Evolutionary conservation across 2,888 invertebrate genomes (phyloP), one percentile per base, ranked within the genome.

Genomic region (Dryobotodes eremita): DNA sequence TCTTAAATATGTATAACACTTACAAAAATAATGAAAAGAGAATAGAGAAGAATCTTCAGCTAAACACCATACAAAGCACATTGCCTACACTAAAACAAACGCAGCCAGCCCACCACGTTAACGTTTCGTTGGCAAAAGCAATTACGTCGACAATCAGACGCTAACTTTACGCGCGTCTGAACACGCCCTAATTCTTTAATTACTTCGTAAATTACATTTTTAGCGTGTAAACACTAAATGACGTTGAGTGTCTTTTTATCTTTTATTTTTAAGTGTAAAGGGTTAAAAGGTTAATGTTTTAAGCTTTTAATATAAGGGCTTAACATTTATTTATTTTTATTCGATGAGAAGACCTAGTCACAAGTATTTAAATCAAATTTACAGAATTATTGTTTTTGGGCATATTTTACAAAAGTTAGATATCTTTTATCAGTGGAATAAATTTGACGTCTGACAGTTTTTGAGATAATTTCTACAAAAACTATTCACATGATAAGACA

Each of bases 141-240:
- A 86, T 89, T 86, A 85, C 80, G 66, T 75, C 70, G 57, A 77
- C 82, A 88, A 85, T 84, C 84, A 82, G 81, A 80, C 75, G 84
- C 82, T 79, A 85, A 83, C 80, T 84, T 82, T 46, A 87, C 84
- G 85, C 84, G 75, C 74, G 76, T 88, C 70, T 89, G 85, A 80
- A 83, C 87, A 75, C 77, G 76, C 64, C 79, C 84, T 88, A 82
- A 88, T 82, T 80, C 82, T 84, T 86, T 83, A 85, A 89, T 85
- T 80, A 88, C 79, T 78, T 75, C n/a, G 75, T 48, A 84, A 89
- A 86, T 82, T 82, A 80, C 77, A 78, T 82, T 87, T 83, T 87
- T 79, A 83, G 59, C 64, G 65, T 75, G 80, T 89, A 70, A 76
- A 76, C 85, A 81, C 79, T 83, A 72, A 81, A 83, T 73, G 71